phyloP scores from a whole-genome alignment of 2,113 vertebrate genomes.

The Pseudolaguvia tuberculata region DNA sequence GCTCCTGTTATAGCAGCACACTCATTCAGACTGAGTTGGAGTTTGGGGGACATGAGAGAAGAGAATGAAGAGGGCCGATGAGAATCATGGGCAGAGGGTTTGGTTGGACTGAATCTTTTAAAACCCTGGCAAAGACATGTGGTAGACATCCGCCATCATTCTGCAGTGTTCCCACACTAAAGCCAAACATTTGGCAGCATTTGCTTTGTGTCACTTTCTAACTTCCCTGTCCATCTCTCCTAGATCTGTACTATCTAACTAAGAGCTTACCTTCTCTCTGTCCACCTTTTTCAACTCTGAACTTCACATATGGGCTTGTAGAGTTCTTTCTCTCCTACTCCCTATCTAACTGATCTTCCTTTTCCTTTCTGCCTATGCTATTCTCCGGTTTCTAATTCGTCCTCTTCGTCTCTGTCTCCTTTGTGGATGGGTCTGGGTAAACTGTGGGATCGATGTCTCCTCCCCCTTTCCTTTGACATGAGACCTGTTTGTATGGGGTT shows the following conservation, averaged over 20 bases:
- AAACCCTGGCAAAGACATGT: neutral
- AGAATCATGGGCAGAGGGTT: neutral
- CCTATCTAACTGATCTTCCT: neutral
- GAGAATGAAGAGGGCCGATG: constrained; percentile 10
- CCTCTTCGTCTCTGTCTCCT: constrained; percentile 21
- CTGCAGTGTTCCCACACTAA: neutral
- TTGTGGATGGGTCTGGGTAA: constrained; percentile 54
- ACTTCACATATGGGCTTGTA: neutral
- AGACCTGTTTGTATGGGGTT: constrained; percentile 38
- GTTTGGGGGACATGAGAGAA: constrained; percentile 32
- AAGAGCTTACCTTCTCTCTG: neutral
- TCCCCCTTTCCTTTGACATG: constrained; percentile 48
- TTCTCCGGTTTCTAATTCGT: constrained; percentile 20
- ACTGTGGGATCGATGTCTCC: constrained; percentile 51
- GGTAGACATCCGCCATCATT: neutral
- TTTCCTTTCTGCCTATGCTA: constrained; percentile 13
- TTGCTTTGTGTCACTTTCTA: neutral
- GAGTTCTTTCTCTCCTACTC: neutral
- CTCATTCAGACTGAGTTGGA: constrained; percentile 14
- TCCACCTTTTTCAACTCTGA: neutral
- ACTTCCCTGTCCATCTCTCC: constrained; percentile 3
- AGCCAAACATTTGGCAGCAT: neutral
- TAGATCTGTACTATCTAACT: neutral
- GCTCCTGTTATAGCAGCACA: constrained; percentile 10
- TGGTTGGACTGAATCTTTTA: neutral